Conservation (phyloP, 64 coral and sea anemone genomes). For the Cladopsammia gracilis region DNA sequence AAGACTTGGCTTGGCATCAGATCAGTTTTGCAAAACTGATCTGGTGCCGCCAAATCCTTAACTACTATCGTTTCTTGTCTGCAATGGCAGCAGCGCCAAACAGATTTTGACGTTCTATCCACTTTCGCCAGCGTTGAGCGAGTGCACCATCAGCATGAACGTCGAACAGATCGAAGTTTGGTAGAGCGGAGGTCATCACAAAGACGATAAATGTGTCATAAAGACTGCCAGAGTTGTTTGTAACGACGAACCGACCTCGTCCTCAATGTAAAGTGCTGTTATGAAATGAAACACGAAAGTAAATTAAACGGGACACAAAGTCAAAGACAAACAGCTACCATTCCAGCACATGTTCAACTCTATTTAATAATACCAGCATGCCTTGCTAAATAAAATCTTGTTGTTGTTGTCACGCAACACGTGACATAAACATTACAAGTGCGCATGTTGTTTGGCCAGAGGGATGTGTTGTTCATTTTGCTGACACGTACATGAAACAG, state of each 20-base stretch:
- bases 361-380: too few species aligned
- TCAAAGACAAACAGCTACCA: neutral
- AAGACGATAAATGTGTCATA: too few species aligned
- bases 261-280: slow-evolving; percentile 45
- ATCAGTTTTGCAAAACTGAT: too few species aligned
- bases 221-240: slow-evolving; percentile 10
- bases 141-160: slow-evolving; percentile 60
- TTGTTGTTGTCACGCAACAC: too few species aligned
- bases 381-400: too few species aligned
- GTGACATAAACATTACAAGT: neutral
- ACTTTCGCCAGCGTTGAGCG: slow-evolving; percentile 47
- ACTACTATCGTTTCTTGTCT: slow-evolving; percentile 68
- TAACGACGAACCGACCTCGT: slow-evolving; percentile 5
- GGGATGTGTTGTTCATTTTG: too few species aligned
- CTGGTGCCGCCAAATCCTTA: too few species aligned
- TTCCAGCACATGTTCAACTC: neutral
- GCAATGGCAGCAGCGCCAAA: slow-evolving; percentile 31
- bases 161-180: slow-evolving; percentile 54
- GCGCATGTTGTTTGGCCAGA: too few species aligned
- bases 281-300: too few species aligned
- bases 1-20: too few species aligned
- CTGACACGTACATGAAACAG: too few species aligned
- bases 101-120: slow-evolving; percentile 43
- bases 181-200: slow-evolving; percentile 52
- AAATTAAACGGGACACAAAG: too few species aligned